Evolutionary conservation across 2,888 invertebrate genomes (phyloP), one percentile per base, ranked within the genome.

Genomic region (Fragum fragum): DNA sequence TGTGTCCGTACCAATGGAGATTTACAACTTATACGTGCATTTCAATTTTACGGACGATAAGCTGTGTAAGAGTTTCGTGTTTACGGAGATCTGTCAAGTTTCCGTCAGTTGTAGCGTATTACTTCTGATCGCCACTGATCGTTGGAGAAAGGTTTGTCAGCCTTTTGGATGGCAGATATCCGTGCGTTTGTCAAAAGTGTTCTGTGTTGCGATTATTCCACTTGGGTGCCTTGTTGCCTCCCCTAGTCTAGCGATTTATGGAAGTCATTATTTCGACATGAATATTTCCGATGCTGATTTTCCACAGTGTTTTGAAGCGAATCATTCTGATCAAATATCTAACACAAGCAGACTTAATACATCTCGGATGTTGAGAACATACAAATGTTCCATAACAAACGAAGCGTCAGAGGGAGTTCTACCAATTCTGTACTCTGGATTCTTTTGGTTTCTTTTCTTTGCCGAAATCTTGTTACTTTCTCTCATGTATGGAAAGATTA

Each of bases 91-190:
- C 2, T 66, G 66, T 14, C 66, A 66, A 16, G 66, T 66, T 1
- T 32, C 32, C 1, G 23, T 66, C 0, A 42, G 66, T 2, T 42
- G 21, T 42, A 6, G 39, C 23, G 5, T 66, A 6, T 26, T 66
- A 9, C 9, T 66, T 1, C 66, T 66, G 23, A 66, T 66, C n/a
- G 66, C 66, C 16, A 23, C 36, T 1, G 66, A 66, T 32, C 66
- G 66, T 7, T 66, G 66, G 66, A 39, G 66, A 42, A 66, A 66
- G 66, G 66, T 66, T 9, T 66, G 66, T 23, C 66, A 66, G 36
- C 66, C 66, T 9, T 66, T 66, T 23, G 66, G 66, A 21, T 16
- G 66, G 26, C 66, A 66, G 23, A 42, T 66, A n/a, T 66, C 66
- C 3, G 66, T 66, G 1, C 32, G 18, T 36, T 14, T 66, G 66